Base-by-base conservation (phyloP, 2,888 invertebrate species). In the Elmis aenea region DNA sequence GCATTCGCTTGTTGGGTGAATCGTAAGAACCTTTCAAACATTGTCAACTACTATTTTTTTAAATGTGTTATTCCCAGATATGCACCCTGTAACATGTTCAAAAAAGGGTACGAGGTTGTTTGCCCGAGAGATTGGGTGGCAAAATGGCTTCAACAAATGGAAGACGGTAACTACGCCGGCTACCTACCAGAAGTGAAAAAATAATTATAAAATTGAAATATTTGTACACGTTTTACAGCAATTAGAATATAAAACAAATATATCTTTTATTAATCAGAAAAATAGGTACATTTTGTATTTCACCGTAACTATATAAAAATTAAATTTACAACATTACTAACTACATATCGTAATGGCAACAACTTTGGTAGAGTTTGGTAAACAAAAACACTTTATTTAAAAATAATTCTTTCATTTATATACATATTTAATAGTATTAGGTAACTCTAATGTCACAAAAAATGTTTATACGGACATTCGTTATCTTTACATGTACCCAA, bases 61-160 rank as follows among this genome's bases (percentile, higher is more conserved):
- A 5, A 13, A 36, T n/a, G n/a, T n/a, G n/a, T n/a, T n/a, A n/a
- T n/a, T n/a, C n/a, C n/a, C n/a, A n/a, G 48, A 6, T 41, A 52
- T 33, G 70, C 72, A 30, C 76, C 78, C 9, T 84, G 83, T 61
- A 59, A 77, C 29, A 81, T 79, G 61, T 83, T 81, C 66, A 73
- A 77, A 61, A 70, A 66, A 46, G 72, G 71, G 2, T 81, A 72
- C 56, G 51, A 45, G 18, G 60, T 72, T 1, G 54, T 83, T 20
- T 84, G 83, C 52, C 83, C 83, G 5, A 61, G 59, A 40, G 58
- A 56, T n/a, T 81, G 81, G 81, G 55, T 73, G 39, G 73, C 75
- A 42, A 76, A 73, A 51, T 83, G 79, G 79, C 68, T 78, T 46
- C 69, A 69, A 3, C 79, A 79, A 59, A 45, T 75, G 18, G 73